Conservation (phyloP, 2,888 invertebrate species). For the Megastigmus dorsalis region DNA sequence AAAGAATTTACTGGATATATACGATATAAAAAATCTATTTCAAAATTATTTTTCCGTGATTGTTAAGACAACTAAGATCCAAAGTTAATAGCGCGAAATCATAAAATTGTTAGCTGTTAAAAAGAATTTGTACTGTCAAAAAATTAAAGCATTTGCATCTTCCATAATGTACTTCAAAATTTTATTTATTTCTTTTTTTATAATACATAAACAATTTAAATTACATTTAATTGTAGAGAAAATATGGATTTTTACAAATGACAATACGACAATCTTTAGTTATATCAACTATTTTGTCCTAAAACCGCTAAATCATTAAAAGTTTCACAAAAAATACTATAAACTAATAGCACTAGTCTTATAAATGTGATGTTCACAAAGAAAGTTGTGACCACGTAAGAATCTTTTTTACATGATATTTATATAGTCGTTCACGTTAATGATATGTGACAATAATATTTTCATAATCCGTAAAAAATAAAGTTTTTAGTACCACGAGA, state of each 20-base stretch:
- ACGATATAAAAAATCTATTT: background rate
- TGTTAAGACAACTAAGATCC: background rate
- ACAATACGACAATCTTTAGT: conserved; percentile 46
- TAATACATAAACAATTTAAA: conserved; percentile 45
- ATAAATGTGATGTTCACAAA: too few relatives aligned
- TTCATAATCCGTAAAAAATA: background rate
- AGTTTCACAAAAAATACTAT: too few relatives aligned
- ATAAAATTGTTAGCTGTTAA: conserved; percentile 13
- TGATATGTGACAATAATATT: background rate
- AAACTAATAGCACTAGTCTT: too few relatives aligned
- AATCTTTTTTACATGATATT: background rate
- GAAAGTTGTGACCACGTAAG: too few relatives aligned
- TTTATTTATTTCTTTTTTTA: conserved; percentile 48
- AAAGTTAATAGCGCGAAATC: conserved; percentile 51
- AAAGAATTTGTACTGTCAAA: conserved; percentile 22
- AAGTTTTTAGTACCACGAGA: too few relatives aligned
- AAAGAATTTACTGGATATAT: too few relatives aligned
- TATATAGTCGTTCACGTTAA: background rate
- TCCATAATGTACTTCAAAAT: conserved; percentile 33
- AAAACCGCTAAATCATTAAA: conserved; percentile 19
- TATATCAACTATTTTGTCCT: conserved; percentile 48
- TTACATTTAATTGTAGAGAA: conserved; percentile 37
- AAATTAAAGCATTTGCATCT: conserved; percentile 36
- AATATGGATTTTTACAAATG: conserved; percentile 45
- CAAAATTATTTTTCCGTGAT: background rate